Conservation (phyloP, 2,797 vertebrate genomes). For the Merluccius polli region DNA sequence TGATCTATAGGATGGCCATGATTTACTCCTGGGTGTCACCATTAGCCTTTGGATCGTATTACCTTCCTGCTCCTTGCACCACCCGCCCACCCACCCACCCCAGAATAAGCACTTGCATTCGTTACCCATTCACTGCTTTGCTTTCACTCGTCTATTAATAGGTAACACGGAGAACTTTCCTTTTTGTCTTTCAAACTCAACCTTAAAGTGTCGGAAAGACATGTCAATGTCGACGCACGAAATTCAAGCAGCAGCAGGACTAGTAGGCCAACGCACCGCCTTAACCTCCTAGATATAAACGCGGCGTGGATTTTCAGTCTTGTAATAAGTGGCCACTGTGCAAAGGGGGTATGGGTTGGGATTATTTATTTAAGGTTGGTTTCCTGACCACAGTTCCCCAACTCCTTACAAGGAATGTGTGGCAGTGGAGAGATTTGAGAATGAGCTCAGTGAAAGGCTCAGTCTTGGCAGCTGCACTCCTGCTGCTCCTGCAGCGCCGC, state of each 20-base stretch:
- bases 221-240: not conserved
- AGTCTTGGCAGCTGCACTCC: constrained; percentile 26
- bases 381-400: constrained; percentile 62
- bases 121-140: constrained; percentile 13
- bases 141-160: constrained; percentile 30
- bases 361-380: constrained; percentile 60
- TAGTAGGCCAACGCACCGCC: not conserved
- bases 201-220: not conserved
- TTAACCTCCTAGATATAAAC: not conserved
- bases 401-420: constrained; percentile 58
- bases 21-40: not conserved
- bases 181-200: not conserved
- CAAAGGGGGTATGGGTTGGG: constrained; percentile 44
- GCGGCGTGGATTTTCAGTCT: constrained; percentile 5
- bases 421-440: constrained; percentile 28
- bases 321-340: constrained; percentile 19
- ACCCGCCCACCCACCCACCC: not conserved
- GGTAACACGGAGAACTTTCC: not conserved
- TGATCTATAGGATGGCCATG: not conserved
- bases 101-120: not conserved
- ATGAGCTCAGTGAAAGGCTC: constrained; percentile 23
- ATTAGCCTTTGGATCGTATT: not conserved
- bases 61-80: not conserved
- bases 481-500: constrained; percentile 17
- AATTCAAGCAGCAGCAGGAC: not conserved